Conservation (phyloP, 2,797 vertebrate genomes). For the Telmatherina bonti region DNA sequence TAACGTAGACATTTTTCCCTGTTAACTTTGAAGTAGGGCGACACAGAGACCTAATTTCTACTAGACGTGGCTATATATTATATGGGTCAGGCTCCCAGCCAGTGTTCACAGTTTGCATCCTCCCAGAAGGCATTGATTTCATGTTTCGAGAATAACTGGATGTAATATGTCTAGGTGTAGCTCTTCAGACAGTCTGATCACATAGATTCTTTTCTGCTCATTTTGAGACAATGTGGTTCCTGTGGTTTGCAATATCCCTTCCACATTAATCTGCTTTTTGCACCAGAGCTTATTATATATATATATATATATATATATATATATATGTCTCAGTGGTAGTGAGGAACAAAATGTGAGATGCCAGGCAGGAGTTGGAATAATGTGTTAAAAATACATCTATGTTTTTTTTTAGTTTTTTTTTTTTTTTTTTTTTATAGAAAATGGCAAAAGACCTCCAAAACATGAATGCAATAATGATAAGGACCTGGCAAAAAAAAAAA, state of each 20-base stretch:
- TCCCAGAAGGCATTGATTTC: constrained; percentile 43
- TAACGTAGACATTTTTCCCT: constrained; percentile 40
- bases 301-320: too few relatives aligned
- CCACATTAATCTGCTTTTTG: constrained; percentile 12
- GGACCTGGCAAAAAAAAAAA: too few relatives aligned
- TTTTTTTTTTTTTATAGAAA: too few relatives aligned
- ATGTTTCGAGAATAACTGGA: constrained; percentile 54
- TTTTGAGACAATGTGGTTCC: constrained; percentile 35
- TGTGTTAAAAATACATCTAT: too few relatives aligned
- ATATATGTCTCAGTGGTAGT: not conserved
- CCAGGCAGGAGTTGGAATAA: too few relatives aligned
- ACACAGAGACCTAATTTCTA: constrained; percentile 69
- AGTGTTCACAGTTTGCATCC: constrained; percentile 61
- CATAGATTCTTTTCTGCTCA: constrained; percentile 43
- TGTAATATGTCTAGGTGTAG: constrained; percentile 41
- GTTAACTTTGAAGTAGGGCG: constrained; percentile 57
- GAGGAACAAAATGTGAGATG: too few relatives aligned
- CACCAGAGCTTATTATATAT: constrained; percentile 7
- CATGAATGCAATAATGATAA: too few relatives aligned
- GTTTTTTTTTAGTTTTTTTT: too few relatives aligned
- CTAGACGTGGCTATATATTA: constrained; percentile 54
- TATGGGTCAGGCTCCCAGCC: constrained; percentile 64
- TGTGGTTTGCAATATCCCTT: constrained; percentile 41
- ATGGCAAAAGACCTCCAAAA: too few relatives aligned
- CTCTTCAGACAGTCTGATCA: constrained; percentile 62